Percentiles rank a stretch among this genome's conserved stretches.
Conservation (phyloP, 2,797 vertebrate species). For the Scyliorhinus canicula region DNA sequence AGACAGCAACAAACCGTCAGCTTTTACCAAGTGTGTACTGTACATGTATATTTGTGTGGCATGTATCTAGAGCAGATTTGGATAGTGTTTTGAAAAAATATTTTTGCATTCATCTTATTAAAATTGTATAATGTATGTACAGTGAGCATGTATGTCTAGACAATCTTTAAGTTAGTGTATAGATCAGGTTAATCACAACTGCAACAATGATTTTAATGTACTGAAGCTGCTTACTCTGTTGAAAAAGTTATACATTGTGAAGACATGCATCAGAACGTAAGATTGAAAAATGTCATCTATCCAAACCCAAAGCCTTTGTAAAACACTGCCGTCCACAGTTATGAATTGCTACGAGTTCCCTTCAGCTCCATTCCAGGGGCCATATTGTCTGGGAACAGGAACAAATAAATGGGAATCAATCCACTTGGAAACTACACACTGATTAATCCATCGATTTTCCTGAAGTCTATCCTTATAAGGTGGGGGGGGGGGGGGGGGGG, state of each 20-base stretch:
- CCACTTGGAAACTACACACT: conserved; percentile 7
- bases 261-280: neutral
- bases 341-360: neutral
- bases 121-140: conserved; percentile 19
- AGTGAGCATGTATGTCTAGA: neutral
- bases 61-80: conserved; percentile 20
- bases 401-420: neutral
- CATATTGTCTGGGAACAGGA: neutral
- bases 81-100: conserved; percentile 6
- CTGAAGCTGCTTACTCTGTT: neutral
- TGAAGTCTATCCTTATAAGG: neutral
- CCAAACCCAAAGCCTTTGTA: conserved; percentile 19
- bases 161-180: neutral
- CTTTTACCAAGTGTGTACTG: conserved; percentile 26
- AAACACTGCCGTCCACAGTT: neutral
- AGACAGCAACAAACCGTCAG: conserved; percentile 9
- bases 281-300: neutral
- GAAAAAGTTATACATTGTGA: neutral
- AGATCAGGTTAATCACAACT: neutral
- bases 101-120: conserved; percentile 35
- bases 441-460: neutral
- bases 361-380: neutral
- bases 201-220: conserved; percentile 13
- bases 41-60: conserved; percentile 32
- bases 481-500: too few species aligned